A percentile compares a stretch with the other conserved stretches of the same genome.
These are phyloP conservation scores for Acomys russatus DNA, from an alignment of 2,797 vertebrate species.

Conservation along the genomic window DNA sequence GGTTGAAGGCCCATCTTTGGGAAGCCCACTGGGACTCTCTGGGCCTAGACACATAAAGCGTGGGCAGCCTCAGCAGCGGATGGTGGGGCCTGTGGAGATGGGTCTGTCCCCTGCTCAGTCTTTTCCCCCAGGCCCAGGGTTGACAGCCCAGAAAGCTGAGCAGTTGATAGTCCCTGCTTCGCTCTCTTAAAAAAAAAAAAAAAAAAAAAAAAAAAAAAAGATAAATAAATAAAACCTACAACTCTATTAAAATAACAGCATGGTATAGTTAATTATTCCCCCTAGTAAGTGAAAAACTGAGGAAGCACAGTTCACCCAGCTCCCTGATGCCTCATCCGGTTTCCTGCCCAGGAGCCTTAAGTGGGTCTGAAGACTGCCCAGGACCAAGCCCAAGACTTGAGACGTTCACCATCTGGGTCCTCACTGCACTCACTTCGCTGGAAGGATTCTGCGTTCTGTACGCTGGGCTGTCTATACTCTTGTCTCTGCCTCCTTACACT, in stretches of 20 bases:
- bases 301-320: constrained; percentile 52
- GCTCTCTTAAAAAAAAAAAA: constrained; percentile 43
- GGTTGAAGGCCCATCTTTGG: not conserved
- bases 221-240: not conserved
- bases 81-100: not conserved
- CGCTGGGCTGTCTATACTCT: not conserved
- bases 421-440: not conserved
- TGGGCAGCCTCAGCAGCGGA: not conserved
- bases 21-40: not conserved
- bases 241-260: constrained; percentile 77
- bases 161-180: constrained; percentile 17
- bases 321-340: constrained; percentile 47
- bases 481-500: not conserved
- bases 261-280: constrained; percentile 77
- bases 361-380: not conserved
- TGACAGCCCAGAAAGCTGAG: constrained; percentile 64
- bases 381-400: not conserved
- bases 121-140: accelerated
- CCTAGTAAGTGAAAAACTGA: constrained; percentile 42
- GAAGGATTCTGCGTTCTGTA: not conserved
- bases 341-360: constrained; percentile 40
- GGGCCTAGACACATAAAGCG: not conserved
- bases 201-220: constrained; percentile 33
- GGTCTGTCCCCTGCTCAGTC: accelerated
- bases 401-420: not conserved